phyloP scores from a whole-genome alignment of 2,797 vertebrate species.

The Allobates femoralis region DNA sequence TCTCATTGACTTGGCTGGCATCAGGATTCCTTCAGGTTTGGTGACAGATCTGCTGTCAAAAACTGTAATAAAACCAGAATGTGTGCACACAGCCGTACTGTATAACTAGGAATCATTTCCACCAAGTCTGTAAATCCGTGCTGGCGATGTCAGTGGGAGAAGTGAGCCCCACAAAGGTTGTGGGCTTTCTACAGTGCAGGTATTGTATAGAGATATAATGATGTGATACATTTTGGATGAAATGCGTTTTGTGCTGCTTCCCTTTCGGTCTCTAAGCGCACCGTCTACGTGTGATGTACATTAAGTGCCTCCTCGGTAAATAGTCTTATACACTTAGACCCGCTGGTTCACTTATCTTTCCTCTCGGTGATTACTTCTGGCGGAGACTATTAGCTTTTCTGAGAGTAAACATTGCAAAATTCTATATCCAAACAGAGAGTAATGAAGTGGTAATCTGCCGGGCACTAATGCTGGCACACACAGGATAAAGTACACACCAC shows the following conservation, averaged over 20 bases:
- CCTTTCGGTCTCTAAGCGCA: not conserved
- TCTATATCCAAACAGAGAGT: slow-evolving; percentile 34
- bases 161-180: too few species aligned
- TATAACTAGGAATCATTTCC: not conserved
- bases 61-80: too few species aligned
- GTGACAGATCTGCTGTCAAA: too few species aligned
- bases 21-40: too few species aligned
- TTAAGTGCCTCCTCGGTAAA: not conserved
- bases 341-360: not conserved
- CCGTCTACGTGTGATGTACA: not conserved
- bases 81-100: too few species aligned
- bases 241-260: not conserved
- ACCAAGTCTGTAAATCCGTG: too few species aligned
- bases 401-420: slow-evolving; percentile 25
- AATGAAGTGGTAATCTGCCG: slow-evolving; percentile 30
- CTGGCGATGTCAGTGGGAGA: too few species aligned
- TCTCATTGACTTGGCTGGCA: too few species aligned
- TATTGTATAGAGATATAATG: not conserved
- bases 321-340: not conserved
- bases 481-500: not conserved
- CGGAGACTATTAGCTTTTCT: slow-evolving; percentile 6
- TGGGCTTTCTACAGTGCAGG: not conserved
- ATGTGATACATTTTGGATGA: not conserved
- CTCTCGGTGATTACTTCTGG: slow-evolving; percentile 11
- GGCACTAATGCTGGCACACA: slow-evolving; percentile 15